Evolutionary conservation across 1,140 invertebrate genomes (phyloP).

Genomic region (Drosophila gunungcola): DNA sequence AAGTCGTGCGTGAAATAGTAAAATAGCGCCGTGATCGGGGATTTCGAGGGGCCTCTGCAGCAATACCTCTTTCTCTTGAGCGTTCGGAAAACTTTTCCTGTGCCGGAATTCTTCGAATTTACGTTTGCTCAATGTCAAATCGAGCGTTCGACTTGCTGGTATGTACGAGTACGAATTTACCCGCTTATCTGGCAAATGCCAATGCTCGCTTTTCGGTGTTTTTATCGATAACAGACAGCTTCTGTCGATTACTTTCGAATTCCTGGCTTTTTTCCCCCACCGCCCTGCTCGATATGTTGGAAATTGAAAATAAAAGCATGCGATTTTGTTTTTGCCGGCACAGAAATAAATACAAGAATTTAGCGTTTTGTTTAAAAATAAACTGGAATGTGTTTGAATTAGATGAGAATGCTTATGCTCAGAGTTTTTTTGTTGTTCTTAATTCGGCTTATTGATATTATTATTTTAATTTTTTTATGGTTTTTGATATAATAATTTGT

Average conservation of each 20-base stretch:
- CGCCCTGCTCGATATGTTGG: conserved; percentile 2
- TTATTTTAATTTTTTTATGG: conserved; percentile 24
- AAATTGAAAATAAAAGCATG: conserved; percentile 40
- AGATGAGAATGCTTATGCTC: conserved; percentile 64
- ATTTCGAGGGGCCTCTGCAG: conserved; percentile 9
- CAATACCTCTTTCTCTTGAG: not conserved
- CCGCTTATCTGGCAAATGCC: conserved; percentile 53
- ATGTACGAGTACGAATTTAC: conserved; percentile 51
- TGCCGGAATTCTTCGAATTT: conserved; percentile 63
- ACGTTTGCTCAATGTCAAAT: conserved; percentile 79
- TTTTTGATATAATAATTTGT: not conserved
- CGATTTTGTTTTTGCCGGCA: conserved; percentile 37
- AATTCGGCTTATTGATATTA: conserved; percentile 13
- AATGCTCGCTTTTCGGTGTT: conserved; percentile 41
- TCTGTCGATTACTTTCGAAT: conserved; percentile 41
- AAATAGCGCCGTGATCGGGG: conserved; percentile 17
- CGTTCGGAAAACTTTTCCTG: conserved; percentile 31
- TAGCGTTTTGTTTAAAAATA: conserved; percentile 78
- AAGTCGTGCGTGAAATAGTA: conserved; percentile 25
- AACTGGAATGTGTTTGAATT: conserved; percentile 80
- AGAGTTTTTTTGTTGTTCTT: conserved; percentile 34
- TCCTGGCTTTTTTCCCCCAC: conserved; percentile 28
- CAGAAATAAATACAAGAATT: conserved; percentile 78
- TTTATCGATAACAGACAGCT: conserved; percentile 70
- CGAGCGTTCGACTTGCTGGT: conserved; percentile 72